These are phyloP conservation scores for Megalops atlanticus DNA, from an alignment of 2,113 vertebrate species.

Conservation along the genomic window DNA sequence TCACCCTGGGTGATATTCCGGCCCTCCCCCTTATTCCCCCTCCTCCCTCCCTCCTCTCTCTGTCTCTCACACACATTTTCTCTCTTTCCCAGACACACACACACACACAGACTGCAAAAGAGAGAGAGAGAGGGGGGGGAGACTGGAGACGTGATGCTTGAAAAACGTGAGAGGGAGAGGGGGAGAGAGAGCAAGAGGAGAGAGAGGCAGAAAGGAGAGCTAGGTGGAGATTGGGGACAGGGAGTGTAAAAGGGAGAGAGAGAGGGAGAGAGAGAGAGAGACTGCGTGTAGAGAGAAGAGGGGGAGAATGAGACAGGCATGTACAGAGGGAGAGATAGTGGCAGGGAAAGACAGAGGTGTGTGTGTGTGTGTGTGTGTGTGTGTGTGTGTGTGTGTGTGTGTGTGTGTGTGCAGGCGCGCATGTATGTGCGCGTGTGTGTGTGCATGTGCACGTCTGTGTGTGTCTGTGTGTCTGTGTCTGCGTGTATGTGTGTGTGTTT, in stretches of 20 bases:
- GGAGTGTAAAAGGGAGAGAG: conserved; percentile 44
- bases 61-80: conserved; percentile 44
- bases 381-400: conserved; percentile 47
- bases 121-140: conserved; percentile 36
- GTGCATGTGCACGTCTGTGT: no score
- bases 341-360: conserved; percentile 38
- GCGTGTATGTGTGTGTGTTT: not conserved
- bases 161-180: conserved; percentile 58
- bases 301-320: not conserved
- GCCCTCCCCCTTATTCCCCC: conserved; percentile 69
- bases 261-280: conserved; percentile 43
- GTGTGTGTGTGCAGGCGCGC: conserved; percentile 33
- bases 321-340: conserved; percentile 15
- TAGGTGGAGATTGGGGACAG: conserved; percentile 36
- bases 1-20: conserved; percentile 70
- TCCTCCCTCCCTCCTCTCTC: conserved; percentile 49
- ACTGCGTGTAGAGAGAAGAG: conserved; percentile 28
- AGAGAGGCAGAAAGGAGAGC: conserved; percentile 41
- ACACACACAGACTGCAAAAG: conserved; percentile 50
- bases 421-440: conserved; percentile 38
- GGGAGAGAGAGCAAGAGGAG: conserved; percentile 44
- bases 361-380: conserved; percentile 23
- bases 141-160: conserved; percentile 60
- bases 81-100: conserved; percentile 39
- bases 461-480: no score